Percentiles rank a stretch among this genome's conserved stretches.
Conservation (phyloP, 1,140 invertebrate species). For the Lucilia cuprina region DNA sequence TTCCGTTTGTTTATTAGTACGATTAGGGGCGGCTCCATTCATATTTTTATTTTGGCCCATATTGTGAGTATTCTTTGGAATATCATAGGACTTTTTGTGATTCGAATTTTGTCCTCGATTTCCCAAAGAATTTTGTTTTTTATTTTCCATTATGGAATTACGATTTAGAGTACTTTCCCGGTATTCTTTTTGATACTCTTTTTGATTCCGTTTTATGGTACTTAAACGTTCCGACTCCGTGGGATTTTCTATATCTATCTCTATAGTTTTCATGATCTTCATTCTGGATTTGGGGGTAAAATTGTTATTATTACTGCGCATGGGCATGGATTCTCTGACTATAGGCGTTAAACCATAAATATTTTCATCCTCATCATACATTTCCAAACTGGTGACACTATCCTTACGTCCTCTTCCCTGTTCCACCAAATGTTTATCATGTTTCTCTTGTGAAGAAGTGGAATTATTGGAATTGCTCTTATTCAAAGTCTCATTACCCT, state of each 20-base stretch:
- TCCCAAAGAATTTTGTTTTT: constrained; percentile 31
- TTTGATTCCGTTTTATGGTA: constrained; percentile 51
- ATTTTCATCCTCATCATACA: constrained; percentile 56
- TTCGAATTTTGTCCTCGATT: constrained; percentile 12
- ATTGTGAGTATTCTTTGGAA: not conserved
- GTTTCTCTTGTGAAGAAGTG: constrained; percentile 56
- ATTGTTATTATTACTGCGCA: constrained; percentile 42
- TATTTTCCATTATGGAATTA: constrained; percentile 22
- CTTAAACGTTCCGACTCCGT: constrained; percentile 52
- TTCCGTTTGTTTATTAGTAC: not conserved
- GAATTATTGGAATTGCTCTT: constrained; percentile 51
- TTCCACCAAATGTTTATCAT: constrained; percentile 2
- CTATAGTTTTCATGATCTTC: constrained; percentile 62
- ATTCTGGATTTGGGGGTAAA: constrained; percentile 60
- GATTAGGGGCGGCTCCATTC: constrained; percentile 3
- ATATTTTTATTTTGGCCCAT: not conserved
- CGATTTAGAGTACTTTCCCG: constrained; percentile 25
- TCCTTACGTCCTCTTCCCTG: constrained; percentile 48
- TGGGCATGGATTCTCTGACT: constrained; percentile 42
- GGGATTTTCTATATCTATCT: constrained; percentile 59
- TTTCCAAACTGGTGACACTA: constrained; percentile 55
- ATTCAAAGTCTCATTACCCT: constrained; percentile 45
- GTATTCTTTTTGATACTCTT: constrained; percentile 44
- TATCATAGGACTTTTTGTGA: not conserved
- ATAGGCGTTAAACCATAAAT: constrained; percentile 56